Evolutionary conservation across 2,797 vertebrate genomes (phyloP).

Genomic region (Epinephelus malabaricus): DNA sequence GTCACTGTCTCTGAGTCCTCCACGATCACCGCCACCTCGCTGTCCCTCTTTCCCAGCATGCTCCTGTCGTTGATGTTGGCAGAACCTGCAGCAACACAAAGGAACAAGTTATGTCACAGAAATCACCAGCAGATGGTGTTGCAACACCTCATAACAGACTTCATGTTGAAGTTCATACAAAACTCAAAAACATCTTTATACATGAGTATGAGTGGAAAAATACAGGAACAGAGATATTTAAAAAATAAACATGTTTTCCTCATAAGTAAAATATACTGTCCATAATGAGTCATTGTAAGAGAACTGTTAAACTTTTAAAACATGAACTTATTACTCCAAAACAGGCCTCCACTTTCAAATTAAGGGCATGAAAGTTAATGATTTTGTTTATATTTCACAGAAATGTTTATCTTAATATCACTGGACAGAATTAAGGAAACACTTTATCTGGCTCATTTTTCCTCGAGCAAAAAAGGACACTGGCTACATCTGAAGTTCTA

Average conservation of each 20-base stretch:
- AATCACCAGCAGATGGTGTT: slow-evolving; percentile 50
- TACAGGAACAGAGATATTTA: too few relatives aligned
- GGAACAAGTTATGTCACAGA: background rate
- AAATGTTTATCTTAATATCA: too few relatives aligned
- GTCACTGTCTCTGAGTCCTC: slow-evolving; percentile 89
- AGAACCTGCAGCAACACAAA: slow-evolving; percentile 85
- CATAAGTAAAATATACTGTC: too few relatives aligned
- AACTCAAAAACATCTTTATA: too few relatives aligned
- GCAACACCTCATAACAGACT: background rate
- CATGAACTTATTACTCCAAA: background rate
- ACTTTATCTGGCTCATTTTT: too few relatives aligned
- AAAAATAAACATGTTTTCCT: too few relatives aligned
- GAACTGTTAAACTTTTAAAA: background rate
- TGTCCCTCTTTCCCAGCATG: slow-evolving; percentile 98
- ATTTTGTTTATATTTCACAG: background rate
- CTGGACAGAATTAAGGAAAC: too few relatives aligned
- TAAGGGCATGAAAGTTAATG: background rate
- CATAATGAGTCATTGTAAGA: too few relatives aligned
- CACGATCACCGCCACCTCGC: slow-evolving; percentile 94
- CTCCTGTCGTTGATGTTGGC: slow-evolving; percentile 99
- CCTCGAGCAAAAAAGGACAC: too few relatives aligned
- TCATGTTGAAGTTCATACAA: background rate
- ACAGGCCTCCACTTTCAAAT: background rate
- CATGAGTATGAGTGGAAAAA: too few relatives aligned
- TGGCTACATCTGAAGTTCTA: too few relatives aligned